Evolutionary conservation across 2,797 vertebrate species (phyloP), one percentile per base, ranked within the genome.

Genomic region (Characodon lateralis): DNA sequence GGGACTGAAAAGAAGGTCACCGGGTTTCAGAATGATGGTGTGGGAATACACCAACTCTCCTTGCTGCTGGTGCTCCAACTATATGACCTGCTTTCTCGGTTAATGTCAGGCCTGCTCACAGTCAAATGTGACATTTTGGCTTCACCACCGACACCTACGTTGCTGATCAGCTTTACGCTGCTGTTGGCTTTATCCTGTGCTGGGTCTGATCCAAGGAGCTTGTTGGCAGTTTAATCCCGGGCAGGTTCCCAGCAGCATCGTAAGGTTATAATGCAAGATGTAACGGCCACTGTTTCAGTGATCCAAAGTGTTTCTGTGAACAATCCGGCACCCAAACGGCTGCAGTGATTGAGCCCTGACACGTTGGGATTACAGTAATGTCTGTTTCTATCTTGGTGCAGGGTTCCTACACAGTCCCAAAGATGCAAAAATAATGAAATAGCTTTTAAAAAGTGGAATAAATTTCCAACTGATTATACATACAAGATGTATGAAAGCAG

Each of bases 161-260:
- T 69, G 72, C 80, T 73, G 75, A 82, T 55, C 53, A 65, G 78
- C 77, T 84, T 90, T 87, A 87, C 89, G 87, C 91, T 91, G 90
- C 87, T 88, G 85, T 90, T 89, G 91, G 94, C 93, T 94, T 94
- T 91, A 92, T 92, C 88, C 90, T 85, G 71, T 18, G 77, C 89
- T 89, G 91, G 90, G 89, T 85, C 78, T 85, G 87, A 92, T 91
- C 89, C 89, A 90, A 68, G 84, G 86, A 88, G 12, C 88, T 86
- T 85, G 72, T 86, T 82, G 79, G 71, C 89, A 81, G 81, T 88
- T 79, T 79, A 92, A 88, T 43, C 90, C 88, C 85, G 91, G 88
- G 88, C 92, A 88, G 88, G 81, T 89, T 91, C 91, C 89, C 90
- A 81, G 91, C 83, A 89, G 87, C 90, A 80, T 90, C 77, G 84